Conservation (phyloP, 2,888 invertebrate genomes). For the Autographa gamma region DNA sequence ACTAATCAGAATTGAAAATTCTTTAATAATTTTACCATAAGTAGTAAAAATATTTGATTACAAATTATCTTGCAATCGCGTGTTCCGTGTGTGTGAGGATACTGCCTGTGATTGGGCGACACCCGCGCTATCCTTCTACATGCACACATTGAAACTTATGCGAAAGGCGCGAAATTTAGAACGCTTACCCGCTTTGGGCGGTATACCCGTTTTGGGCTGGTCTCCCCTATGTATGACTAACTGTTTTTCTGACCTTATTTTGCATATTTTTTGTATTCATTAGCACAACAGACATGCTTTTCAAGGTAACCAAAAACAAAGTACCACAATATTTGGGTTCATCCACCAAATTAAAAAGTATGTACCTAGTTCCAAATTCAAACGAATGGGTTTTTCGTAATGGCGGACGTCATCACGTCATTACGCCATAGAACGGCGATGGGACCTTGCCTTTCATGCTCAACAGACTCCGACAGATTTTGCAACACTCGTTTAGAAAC, state of each 20-base stretch:
- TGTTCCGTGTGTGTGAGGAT: too few relatives aligned
- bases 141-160: too few relatives aligned
- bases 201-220: too few relatives aligned
- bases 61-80: too few relatives aligned
- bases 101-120: too few relatives aligned
- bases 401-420: conserved; percentile 12
- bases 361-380: background rate
- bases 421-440: conserved; percentile 33
- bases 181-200: too few relatives aligned
- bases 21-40: too few relatives aligned
- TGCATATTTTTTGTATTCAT: background rate
- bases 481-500: conserved; percentile 45
- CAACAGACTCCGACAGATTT: conserved; percentile 23
- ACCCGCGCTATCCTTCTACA: too few relatives aligned
- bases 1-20: too few relatives aligned
- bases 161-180: too few relatives aligned
- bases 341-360: background rate
- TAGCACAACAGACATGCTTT: background rate
- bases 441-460: conserved; percentile 30
- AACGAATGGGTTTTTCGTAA: conserved; percentile 28
- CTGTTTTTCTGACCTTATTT: background rate
- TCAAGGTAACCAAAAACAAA: background rate
- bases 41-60: too few relatives aligned
- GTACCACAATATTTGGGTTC: too few relatives aligned
- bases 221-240: background rate